Percentiles rank a stretch among this genome's conserved stretches.
Evolutionary conservation across 2,888 invertebrate genomes (phyloP).

Genomic region (Norana najaformis): DNA sequence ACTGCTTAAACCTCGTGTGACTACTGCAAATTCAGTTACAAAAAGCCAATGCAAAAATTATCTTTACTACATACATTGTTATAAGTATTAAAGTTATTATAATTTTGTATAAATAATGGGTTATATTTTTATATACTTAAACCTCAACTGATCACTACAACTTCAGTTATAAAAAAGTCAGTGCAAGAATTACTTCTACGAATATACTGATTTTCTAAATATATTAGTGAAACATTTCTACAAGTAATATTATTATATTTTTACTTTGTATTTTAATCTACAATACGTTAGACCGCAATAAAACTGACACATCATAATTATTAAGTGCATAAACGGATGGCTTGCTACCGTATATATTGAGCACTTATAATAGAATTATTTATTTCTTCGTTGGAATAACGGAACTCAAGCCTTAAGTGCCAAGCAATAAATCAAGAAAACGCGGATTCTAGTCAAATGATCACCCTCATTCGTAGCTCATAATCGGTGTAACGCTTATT

Average conservation of each 20-base stretch:
- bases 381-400: background rate
- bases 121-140: no score
- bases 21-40: background rate
- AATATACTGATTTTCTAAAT: background rate
- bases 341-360: background rate
- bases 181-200: background rate
- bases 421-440: no score
- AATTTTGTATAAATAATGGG: no score
- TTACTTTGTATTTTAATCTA: no score
- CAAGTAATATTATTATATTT: no score
- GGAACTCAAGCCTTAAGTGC: background rate
- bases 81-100: no score
- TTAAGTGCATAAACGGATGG: background rate
- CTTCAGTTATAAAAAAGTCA: background rate
- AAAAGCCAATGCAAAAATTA: background rate
- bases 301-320: background rate
- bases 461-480: constrained; percentile 97
- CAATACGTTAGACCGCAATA: background rate
- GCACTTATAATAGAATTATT: background rate
- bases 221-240: no score
- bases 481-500: constrained; percentile 99
- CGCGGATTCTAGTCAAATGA: constrained; percentile 16
- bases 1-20: background rate
- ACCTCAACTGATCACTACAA: background rate
- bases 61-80: no score